Evolutionary conservation across 2,113 vertebrate species (phyloP).

Genomic region (Bubo bubo): DNA sequence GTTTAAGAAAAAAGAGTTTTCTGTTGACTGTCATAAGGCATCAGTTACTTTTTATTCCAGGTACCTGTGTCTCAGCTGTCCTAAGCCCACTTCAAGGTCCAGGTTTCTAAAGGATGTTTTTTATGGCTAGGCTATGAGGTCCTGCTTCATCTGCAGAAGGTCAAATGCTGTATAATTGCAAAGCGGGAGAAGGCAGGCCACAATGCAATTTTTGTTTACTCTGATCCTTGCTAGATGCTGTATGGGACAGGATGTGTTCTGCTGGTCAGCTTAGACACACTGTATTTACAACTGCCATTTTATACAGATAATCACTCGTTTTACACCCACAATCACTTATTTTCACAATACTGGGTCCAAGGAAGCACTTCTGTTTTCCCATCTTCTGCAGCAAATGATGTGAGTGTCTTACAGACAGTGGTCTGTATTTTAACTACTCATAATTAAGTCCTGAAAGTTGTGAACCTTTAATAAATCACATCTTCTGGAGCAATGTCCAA

Average conservation of each 20-base stretch:
- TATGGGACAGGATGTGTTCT: neutral
- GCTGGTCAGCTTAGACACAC: neutral
- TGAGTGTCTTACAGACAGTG: neutral
- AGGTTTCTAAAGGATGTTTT: neutral
- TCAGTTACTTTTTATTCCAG: neutral
- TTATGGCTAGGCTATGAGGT: neutral
- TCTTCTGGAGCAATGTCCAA: neutral
- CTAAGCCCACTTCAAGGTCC: neutral
- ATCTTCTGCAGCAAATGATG: neutral
- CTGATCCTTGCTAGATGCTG: neutral
- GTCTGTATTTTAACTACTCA: neutral
- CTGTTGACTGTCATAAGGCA: neutral
- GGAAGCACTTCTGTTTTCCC: neutral
- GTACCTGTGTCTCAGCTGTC: neutral
- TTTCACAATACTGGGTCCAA: neutral
- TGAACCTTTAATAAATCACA: neutral
- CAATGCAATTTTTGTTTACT: neutral
- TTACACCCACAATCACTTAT: neutral
- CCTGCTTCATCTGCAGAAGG: neutral
- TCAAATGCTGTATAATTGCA: neutral
- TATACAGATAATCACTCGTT: neutral
- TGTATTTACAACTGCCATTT: neutral
- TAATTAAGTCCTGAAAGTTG: neutral
- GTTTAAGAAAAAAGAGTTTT: neutral
- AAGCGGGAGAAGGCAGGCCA: neutral